Percentiles rank a stretch among this genome's conserved stretches.
Conservation (phyloP, 2,797 vertebrate genomes). For the Macropus fuliginosus region DNA sequence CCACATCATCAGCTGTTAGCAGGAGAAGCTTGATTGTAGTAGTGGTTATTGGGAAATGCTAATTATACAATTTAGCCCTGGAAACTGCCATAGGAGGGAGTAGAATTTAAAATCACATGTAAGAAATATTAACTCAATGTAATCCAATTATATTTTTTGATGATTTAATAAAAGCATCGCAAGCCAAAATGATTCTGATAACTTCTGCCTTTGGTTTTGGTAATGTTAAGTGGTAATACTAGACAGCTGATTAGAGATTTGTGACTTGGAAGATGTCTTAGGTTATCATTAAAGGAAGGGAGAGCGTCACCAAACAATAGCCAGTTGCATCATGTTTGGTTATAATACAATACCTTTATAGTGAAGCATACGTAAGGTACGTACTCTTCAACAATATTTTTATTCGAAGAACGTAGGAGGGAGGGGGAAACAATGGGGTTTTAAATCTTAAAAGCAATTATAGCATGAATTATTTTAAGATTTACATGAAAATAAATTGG, state of each 20-base stretch:
- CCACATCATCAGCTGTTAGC: constrained; percentile 22
- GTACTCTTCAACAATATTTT: constrained; percentile 24
- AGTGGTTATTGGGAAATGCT: constrained; percentile 64
- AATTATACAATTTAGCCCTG: constrained; percentile 46
- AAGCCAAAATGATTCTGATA: constrained; percentile 37
- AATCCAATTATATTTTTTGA: constrained; percentile 51
- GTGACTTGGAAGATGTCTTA: constrained; percentile 50
- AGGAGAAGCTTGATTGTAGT: constrained; percentile 50
- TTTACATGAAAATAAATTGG: constrained; percentile 63
- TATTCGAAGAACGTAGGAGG: constrained; percentile 38
- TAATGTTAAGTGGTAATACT: constrained; percentile 24
- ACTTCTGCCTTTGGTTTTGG: constrained; percentile 48
- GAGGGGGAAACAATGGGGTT: neutral
- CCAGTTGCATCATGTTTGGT: constrained; percentile 41
- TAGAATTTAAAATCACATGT: constrained; percentile 33
- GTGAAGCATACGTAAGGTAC: constrained; percentile 28
- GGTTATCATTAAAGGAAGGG: constrained; percentile 47
- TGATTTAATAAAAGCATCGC: constrained; percentile 47
- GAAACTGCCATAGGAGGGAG: constrained; percentile 56
- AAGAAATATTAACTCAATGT: constrained; percentile 66
- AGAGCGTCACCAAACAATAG: constrained; percentile 41
- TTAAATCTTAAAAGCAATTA: constrained; percentile 38
- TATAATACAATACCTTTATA: constrained; percentile 28
- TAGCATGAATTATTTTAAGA: constrained; percentile 56
- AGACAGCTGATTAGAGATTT: neutral